phyloP scores from a whole-genome alignment of 2,797 vertebrate species.

The Phoebastria nigripes region DNA sequence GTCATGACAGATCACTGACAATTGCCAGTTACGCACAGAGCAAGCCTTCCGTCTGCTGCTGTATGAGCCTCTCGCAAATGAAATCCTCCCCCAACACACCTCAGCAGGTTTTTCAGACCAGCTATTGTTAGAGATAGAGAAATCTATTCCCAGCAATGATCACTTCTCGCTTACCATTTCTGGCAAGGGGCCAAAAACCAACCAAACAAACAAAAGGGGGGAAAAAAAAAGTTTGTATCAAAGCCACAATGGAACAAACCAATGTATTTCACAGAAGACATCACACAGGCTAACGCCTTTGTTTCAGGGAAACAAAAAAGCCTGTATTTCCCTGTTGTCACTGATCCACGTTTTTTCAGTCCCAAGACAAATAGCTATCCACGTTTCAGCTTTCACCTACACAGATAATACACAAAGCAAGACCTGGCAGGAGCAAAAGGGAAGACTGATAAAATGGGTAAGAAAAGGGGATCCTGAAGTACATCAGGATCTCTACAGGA shows the following conservation, averaged over 20 bases:
- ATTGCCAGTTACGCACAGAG: neutral
- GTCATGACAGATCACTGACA: neutral
- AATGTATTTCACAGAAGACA: neutral
- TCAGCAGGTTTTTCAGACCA: neutral
- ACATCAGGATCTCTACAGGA: neutral
- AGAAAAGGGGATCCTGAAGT: neutral
- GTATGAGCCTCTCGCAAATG: neutral
- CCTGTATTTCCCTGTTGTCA: fast-evolving
- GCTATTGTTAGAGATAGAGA: neutral
- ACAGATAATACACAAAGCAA: neutral
- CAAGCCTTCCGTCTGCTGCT: neutral
- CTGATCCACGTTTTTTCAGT: neutral
- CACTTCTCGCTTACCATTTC: neutral
- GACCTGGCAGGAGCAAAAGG: neutral
- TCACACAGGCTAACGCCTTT: neutral
- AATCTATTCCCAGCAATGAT: neutral
- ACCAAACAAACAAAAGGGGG: neutral
- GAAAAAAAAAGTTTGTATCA: neutral
- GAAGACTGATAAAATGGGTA: neutral
- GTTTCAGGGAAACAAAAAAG: neutral
- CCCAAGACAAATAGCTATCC: neutral
- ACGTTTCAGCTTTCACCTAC: neutral
- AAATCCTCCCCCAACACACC: neutral
- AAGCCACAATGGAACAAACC: neutral
- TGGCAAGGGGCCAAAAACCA: neutral